Evolutionary conservation across 2,888 invertebrate genomes (phyloP).

Genomic region (Chydorus sphaericus): DNA sequence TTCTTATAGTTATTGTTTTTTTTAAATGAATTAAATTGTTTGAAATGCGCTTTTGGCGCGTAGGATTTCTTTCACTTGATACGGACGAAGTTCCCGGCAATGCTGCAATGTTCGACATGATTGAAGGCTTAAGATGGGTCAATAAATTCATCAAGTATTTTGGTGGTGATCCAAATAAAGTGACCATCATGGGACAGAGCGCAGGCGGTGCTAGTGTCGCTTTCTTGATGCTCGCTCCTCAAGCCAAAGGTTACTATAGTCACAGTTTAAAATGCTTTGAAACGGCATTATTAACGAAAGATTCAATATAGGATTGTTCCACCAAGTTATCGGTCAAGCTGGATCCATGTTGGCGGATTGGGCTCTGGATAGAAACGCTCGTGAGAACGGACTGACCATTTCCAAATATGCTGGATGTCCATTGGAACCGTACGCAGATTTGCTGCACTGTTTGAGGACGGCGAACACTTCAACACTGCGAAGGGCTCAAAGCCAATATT

Average conservation of each 20-base stretch:
- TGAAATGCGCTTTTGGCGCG: background rate
- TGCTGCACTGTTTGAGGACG: constrained; percentile 9
- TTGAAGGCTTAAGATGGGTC: constrained; percentile 17
- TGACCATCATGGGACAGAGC: constrained; percentile 18
- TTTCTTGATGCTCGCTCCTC: constrained; percentile 14
- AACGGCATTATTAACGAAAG: background rate
- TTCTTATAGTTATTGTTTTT: background rate
- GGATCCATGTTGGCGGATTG: constrained; percentile 36
- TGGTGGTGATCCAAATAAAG: constrained; percentile 15
- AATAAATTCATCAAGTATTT: constrained; percentile 16
- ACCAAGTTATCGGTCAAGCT: constrained; percentile 37
- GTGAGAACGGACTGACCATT: constrained; percentile 19
- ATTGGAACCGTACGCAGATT: constrained; percentile 5
- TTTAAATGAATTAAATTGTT: background rate
- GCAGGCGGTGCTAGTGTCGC: constrained; percentile 17
- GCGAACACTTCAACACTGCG: background rate
- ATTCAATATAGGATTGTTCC: constrained; percentile 30
- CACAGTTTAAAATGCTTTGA: background rate
- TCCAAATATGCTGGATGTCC: constrained; percentile 21
- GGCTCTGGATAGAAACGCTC: constrained; percentile 31
- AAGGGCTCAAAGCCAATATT: background rate
- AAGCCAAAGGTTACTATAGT: background rate
- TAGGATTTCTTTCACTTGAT: constrained; percentile 16
- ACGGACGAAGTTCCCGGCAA: constrained; percentile 17
- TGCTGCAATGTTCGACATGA: constrained; percentile 15